Base-by-base conservation (phyloP, 2,888 invertebrate genomes). In the Cancer borealis region DNA sequence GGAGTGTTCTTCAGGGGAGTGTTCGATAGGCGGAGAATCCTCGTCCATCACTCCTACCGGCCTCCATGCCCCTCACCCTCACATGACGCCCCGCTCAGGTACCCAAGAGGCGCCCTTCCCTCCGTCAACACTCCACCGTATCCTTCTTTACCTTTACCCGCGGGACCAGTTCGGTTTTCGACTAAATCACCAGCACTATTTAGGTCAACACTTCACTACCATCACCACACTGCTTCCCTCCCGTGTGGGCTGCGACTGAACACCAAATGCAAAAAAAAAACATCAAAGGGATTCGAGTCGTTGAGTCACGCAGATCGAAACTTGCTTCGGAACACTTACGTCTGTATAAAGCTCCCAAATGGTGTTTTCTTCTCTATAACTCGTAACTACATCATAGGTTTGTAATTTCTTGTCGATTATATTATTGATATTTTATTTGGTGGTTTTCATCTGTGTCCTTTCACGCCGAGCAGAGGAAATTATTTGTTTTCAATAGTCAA, bases 41-140 rank as follows among this genome's bases (percentile, higher is more conserved):
- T 92, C 79, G 21, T 73, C 92, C 10, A 84, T 84, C 73, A 66
- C 92, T 45, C 79, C 79, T 79, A 46, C 92, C 8, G 79, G 92
- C 21, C 21, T 21, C 60, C 60, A 60, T 14, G 60, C 21, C 60
- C 60, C 60, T 0, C 60, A 17, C 60, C 60, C 17, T 60, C 21
- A 60, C 60, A 60, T 21, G 60, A 4, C 1, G 21, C 21, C 21
- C 60, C 21, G 0, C 60, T 21, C 60, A 21, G 60, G 8, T 60
- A 60, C 17, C 60, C 10, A 60, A 60, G 4, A 21, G 60, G 60
- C 60, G 3, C 54, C 3, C 60, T 60, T 17, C 60, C 3, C 21
- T 21, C 21, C 21, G 21, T 21, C 21, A 21, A 21, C 60, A 60
- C 10, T 54, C 3, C 49, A 49, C 49, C 6, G 10, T 49, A 12